Evolutionary conservation across 2,888 invertebrate species (phyloP).

Genomic region (Rhingia rostrata): DNA sequence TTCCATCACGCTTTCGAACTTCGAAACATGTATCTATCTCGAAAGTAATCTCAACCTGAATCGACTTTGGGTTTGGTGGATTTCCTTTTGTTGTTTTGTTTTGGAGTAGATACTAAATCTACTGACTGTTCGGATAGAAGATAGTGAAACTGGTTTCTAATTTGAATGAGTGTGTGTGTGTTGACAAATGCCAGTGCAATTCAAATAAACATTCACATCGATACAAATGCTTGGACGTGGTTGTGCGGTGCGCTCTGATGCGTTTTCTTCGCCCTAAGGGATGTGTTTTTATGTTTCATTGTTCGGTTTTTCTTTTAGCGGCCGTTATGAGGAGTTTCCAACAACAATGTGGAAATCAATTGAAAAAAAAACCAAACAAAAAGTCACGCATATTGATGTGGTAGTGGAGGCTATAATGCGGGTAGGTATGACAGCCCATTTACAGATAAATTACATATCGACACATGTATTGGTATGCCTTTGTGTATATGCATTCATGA

Average conservation of each 20-base stretch:
- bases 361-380: constrained; percentile 1
- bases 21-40: constrained; percentile 4
- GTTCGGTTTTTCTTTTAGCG: constrained; percentile 26
- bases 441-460: background rate
- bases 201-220: background rate
- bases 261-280: constrained; percentile 8
- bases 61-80: background rate
- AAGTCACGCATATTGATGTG: constrained; percentile 14
- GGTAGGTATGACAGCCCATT: constrained; percentile 10
- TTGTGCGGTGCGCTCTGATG: constrained; percentile 43
- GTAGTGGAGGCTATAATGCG: background rate
- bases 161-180: constrained; percentile 24
- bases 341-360: constrained; percentile 11
- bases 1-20: background rate
- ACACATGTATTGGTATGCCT: background rate
- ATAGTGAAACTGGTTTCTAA: constrained; percentile 51
- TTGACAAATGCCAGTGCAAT: constrained; percentile 34
- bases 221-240: constrained; percentile 22
- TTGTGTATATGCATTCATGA: background rate
- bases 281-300: constrained; percentile 41
- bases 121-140: background rate
- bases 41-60: background rate
- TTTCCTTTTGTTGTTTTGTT: background rate
- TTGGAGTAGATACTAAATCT: background rate
- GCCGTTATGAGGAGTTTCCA: constrained; percentile 15